Evolutionary conservation across 2,113 vertebrate genomes (phyloP), one percentile per base, ranked within the genome.

Genomic region (Poeciliopsis retropinna): DNA sequence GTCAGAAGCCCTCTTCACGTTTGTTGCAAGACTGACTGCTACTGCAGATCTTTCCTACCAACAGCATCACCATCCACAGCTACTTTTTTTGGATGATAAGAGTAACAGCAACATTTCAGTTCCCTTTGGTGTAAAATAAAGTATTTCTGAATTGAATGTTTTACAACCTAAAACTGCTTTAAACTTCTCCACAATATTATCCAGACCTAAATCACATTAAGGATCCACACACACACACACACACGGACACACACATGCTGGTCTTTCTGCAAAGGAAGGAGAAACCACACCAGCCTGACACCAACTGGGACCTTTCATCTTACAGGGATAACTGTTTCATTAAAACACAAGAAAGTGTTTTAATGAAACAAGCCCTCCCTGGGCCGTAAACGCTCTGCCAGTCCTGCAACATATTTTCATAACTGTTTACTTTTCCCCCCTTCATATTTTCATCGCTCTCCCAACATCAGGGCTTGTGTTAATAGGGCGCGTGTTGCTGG

Each of bases 301-400:
- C 34, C 71, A 81, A 92, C 83, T 54, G 47, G 82, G 25, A 74
- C 64, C 69, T 74, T 51, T 81, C 81, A 80, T 76, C 86, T 91
- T 73, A 54, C 78, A 77, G 83, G 80, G 92, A 92, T 57, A 44
- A 89, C 86, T 90, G 88, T 93, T 94, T 94, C 86, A 90, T 88
- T 91, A 85, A 91, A 91, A 89, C 72, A 80, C 91, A 4, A 31
- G 30, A 31, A 31, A 31, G 3, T 31, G 30, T 31, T 31, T 31
- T 31, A 31, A 31, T 31, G 30, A 31, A 31, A 86, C 87, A 85
- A 83, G 86, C 84, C 79, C 72, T 82, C 90, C 84, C 86, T 83
- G 64, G 87, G 81, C 72, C 73, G 60, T 72, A 17, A 74, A 64
- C 81, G 78, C 83, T 76, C 81, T 84, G 87, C 86, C 75, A 87